Evolutionary conservation across 2,888 invertebrate species (phyloP), one percentile per base, ranked within the genome.

Genomic region (Drosophila antonietae): DNA sequence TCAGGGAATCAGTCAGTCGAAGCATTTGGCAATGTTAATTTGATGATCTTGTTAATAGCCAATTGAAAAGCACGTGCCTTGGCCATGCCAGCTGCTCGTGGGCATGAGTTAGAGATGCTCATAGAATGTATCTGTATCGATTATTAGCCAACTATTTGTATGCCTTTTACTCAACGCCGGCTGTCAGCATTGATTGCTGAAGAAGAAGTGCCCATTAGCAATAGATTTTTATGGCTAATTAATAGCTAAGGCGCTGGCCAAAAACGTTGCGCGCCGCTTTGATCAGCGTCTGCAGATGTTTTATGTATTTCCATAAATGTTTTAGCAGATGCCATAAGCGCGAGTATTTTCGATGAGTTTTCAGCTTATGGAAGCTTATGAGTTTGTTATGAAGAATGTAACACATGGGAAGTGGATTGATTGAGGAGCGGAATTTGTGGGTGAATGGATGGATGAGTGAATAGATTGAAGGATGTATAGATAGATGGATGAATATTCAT

Each of bases 21-120:
- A 53, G 49, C 58, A 78, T 67, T 69, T 49, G 55, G 39, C 75
- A 78, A 83, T 73, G 83, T 63, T 74, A 63, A 71, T 76, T 86
- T 86, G 79, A 86, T 83, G 79, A 86, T 79, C 79, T 83, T 81
- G 81, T 73, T 76, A 81, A 86, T 76, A 64, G 79, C 44, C 81
- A 76, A 83, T 80, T 81, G 76, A 68, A 70, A 58, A 55, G 78
- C 68, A 78, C 83, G 80, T 85, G 79, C 62, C 18, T 14, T 3
- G 9, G 33, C 33, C 51, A 33, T 8, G n/a, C 9, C 47, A 1
- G 14, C 1, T 23, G 46, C 23, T 23, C 8, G 3, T 10, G 2
- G 6, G 33, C 33, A 31, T 8, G 31, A 49, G 49, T n/a, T 51
- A 1, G 14, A 20, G 33, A 12, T 12, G 33, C 0, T 18, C 18